Evolutionary conservation across 1,140 invertebrate species (phyloP).

Genomic region (Drosophila sp.): DNA sequence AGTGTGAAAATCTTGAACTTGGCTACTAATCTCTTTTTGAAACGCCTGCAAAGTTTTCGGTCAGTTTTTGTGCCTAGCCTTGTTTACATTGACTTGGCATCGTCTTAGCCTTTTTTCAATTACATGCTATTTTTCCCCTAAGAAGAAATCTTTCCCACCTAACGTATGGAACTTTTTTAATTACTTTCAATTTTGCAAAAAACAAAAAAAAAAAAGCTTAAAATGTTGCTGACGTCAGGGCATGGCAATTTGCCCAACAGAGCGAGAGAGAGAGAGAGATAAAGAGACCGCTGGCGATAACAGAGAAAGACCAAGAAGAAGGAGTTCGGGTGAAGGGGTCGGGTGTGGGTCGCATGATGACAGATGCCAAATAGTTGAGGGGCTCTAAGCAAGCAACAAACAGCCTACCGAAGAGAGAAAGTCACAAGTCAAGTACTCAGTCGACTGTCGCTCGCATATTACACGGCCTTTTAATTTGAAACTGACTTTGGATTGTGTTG

Average conservation of each 20-base stretch:
- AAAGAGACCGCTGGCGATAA: not conserved
- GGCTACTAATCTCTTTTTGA: not conserved
- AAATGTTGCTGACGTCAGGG: constrained; percentile 11
- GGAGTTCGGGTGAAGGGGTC: not conserved
- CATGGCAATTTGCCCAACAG: constrained; percentile 6
- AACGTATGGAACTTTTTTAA: constrained; percentile 12
- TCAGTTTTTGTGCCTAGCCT: not conserved
- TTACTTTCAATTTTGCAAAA: constrained; percentile 7
- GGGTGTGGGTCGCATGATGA: not conserved
- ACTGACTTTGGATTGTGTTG: constrained; percentile 52
- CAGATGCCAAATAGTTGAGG: constrained; percentile 2
- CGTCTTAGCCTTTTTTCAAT: constrained; percentile 6
- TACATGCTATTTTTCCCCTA: not conserved
- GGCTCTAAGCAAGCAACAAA: constrained; percentile 21
- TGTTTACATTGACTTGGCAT: constrained; percentile 12
- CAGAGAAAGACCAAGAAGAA: not conserved
- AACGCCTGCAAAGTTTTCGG: not conserved
- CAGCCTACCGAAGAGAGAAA: constrained; percentile 25
- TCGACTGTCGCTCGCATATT: not conserved
- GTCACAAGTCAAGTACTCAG: constrained; percentile 22
- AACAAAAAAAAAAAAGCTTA: constrained; percentile 1
- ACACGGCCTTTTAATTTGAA: constrained; percentile 51
- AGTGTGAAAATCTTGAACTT: not conserved
- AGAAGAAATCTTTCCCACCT: not conserved
- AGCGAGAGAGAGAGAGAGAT: not conserved